A percentile compares a stretch with the other conserved stretches of the same genome.
These are phyloP conservation scores for Diarsia brunnea DNA, from an alignment of 2,888 invertebrate species.

Conservation along the genomic window DNA sequence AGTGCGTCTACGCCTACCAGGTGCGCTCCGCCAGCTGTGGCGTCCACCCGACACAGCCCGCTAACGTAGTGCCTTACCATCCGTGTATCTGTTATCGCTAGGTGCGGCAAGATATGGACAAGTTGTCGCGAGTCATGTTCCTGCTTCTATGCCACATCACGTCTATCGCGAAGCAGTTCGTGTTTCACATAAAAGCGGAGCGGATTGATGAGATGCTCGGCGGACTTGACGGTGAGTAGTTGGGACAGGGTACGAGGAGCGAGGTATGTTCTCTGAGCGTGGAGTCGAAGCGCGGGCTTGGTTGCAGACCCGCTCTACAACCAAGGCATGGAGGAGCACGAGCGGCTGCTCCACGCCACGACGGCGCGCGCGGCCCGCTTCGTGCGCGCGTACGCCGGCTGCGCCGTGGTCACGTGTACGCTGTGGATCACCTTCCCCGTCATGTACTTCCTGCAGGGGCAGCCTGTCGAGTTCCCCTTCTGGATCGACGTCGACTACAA, in stretches of 20 bases:
- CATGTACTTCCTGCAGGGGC: slow-evolving; percentile 68
- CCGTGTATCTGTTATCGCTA: slow-evolving; percentile 52
- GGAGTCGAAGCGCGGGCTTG: background rate
- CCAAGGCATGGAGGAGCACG: slow-evolving; percentile 31
- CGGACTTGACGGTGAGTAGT: slow-evolving; percentile 64
- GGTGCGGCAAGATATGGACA: slow-evolving; percentile 81
- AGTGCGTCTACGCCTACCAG: slow-evolving; percentile 74
- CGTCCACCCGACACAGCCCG: background rate
- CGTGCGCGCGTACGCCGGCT: slow-evolving; percentile 70
- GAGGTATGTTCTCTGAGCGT: background rate
- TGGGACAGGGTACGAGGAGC: background rate
- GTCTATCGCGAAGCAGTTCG: slow-evolving; percentile 82
- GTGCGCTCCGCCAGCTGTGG: slow-evolving; percentile 46
- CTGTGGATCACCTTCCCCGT: slow-evolving; percentile 81
- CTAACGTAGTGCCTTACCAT: background rate
- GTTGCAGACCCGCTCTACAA: slow-evolving; percentile 67
- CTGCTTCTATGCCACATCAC: slow-evolving; percentile 86
- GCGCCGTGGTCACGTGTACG: slow-evolving; percentile 81
- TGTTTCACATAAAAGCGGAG: slow-evolving; percentile 73
- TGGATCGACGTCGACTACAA: slow-evolving; percentile 67
- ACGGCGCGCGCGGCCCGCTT: slow-evolving; percentile 67
- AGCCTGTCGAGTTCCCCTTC: slow-evolving; percentile 76
- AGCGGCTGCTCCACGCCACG: slow-evolving; percentile 54
- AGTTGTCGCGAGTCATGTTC: slow-evolving; percentile 85
- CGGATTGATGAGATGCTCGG: slow-evolving; percentile 66